phyloP scores from a whole-genome alignment of 2,797 vertebrate species.

The Thalassophryne amazonica region DNA sequence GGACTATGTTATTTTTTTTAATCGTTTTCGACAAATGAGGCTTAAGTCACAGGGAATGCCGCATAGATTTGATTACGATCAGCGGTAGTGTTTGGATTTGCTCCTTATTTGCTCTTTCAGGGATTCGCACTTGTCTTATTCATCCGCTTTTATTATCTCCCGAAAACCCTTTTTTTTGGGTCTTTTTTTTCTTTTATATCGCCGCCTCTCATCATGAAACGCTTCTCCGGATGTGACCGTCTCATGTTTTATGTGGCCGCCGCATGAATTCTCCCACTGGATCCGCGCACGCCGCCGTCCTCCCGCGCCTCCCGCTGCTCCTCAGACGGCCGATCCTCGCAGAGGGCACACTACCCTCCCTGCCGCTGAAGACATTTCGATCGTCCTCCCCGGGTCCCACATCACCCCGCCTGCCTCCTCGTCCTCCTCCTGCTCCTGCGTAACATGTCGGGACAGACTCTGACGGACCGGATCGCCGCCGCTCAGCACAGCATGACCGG shows the following conservation, averaged over 20 bases:
- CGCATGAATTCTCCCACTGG: constrained; percentile 71
- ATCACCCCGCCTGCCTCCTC: constrained; percentile 38
- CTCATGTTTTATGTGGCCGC: constrained; percentile 43
- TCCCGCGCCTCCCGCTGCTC: constrained; percentile 28
- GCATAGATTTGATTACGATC: constrained; percentile 31
- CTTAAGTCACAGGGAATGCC: constrained; percentile 23
- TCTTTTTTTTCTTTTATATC: not conserved
- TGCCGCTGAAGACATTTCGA: constrained; percentile 72
- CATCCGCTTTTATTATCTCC: not conserved
- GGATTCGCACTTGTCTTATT: constrained; percentile 36
- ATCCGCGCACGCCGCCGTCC: constrained; percentile 57
- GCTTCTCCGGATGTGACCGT: constrained; percentile 51
- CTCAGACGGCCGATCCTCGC: constrained; percentile 51
- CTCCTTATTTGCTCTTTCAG: constrained; percentile 43
- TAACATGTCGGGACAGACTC: too few relatives aligned
- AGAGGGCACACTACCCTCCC: constrained; percentile 69
- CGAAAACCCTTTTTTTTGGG: not conserved
- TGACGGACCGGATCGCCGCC: too few relatives aligned
- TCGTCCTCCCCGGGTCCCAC: constrained; percentile 60
- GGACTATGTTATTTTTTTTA: constrained; percentile 47
- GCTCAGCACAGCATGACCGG: constrained; percentile 84
- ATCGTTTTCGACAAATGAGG: constrained; percentile 16
- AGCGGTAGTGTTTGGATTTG: constrained; percentile 12
- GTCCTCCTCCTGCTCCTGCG: constrained; percentile 25
- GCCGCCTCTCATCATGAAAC: constrained; percentile 12